Conservation (phyloP, 2,888 invertebrate genomes). For the Drosophila bunnanda region DNA sequence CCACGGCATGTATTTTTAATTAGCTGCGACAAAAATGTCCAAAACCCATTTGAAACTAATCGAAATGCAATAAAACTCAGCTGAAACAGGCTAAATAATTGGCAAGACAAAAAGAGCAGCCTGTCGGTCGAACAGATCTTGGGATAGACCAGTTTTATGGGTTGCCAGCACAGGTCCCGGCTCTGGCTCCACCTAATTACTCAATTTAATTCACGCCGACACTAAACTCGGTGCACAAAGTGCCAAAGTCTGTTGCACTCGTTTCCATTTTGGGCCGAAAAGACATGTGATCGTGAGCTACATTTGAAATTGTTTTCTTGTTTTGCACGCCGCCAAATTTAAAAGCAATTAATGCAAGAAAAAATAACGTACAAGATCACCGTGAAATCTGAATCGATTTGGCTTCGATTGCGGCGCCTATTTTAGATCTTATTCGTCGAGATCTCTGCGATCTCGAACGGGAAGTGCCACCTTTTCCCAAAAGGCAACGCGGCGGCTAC, state of each 20-base stretch:
- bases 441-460: slow-evolving; percentile 33
- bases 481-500: slow-evolving; percentile 21
- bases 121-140: background rate
- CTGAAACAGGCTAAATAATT: slow-evolving; percentile 55
- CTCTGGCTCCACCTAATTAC: slow-evolving; percentile 61
- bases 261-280: slow-evolving; percentile 47
- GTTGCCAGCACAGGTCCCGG: slow-evolving; percentile 15
- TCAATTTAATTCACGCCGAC: slow-evolving; percentile 61
- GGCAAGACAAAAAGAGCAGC: slow-evolving; percentile 19
- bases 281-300: slow-evolving; percentile 70
- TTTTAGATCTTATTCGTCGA: slow-evolving; percentile 20
- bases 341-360: slow-evolving; percentile 59
- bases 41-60: slow-evolving; percentile 57
- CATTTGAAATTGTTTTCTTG: slow-evolving; percentile 57
- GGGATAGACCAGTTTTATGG: slow-evolving; percentile 24
- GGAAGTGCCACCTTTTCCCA: slow-evolving; percentile 29
- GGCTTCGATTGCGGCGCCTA: slow-evolving; percentile 19
- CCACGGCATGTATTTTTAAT: slow-evolving; percentile 56
- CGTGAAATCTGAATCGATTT: slow-evolving; percentile 19
- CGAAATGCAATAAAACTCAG: slow-evolving; percentile 69
- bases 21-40: slow-evolving; percentile 43
- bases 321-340: slow-evolving; percentile 16
- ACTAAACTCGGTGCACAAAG: slow-evolving; percentile 34
- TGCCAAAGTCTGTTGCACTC: slow-evolving; percentile 45
- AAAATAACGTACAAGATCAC: slow-evolving; percentile 69